Evolutionary conservation across 2,888 invertebrate species (phyloP).

Genomic region (Xiphydria camelus): DNA sequence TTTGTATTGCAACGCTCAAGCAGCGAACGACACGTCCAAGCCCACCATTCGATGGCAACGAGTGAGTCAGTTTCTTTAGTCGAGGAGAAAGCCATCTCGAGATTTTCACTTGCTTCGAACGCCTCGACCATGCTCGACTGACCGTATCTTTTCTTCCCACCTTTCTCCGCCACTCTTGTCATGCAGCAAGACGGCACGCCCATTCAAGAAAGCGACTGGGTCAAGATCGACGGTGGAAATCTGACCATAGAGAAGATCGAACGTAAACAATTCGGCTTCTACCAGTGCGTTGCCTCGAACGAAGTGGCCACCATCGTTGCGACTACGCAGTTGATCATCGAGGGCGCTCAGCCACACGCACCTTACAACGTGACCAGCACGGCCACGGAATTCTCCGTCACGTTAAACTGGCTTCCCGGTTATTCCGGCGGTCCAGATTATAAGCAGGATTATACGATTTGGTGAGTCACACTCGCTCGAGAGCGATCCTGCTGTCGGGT

Average conservation of each 20-base stretch:
- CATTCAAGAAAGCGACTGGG: slow-evolving; percentile 79
- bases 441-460: slow-evolving; percentile 93
- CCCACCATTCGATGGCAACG: slow-evolving; percentile 90
- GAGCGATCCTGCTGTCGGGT: too few species aligned
- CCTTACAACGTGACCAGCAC: slow-evolving; percentile 93
- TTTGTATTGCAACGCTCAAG: slow-evolving; percentile 93
- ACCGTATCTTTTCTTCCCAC: background rate
- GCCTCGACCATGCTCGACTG: too few species aligned
- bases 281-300: slow-evolving; percentile 94
- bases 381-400: slow-evolving; percentile 87
- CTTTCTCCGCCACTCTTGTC: slow-evolving; percentile 3
- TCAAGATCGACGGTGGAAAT: slow-evolving; percentile 82
- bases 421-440: slow-evolving; percentile 94
- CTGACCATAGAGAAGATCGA: slow-evolving; percentile 87
- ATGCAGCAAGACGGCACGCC: slow-evolving; percentile 75
- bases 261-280: slow-evolving; percentile 90
- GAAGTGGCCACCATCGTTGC: slow-evolving; percentile 95
- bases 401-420: slow-evolving; percentile 90
- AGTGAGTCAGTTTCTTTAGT: slow-evolving; percentile 51
- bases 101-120: too few species aligned
- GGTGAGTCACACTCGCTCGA: too few species aligned
- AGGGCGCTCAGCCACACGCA: slow-evolving; percentile 95
- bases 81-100: background rate
- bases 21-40: slow-evolving; percentile 89
- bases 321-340: slow-evolving; percentile 85